These are phyloP conservation scores for Macrosiphum euphorbiae DNA, from an alignment of 2,888 invertebrate species.

Conservation along the genomic window DNA sequence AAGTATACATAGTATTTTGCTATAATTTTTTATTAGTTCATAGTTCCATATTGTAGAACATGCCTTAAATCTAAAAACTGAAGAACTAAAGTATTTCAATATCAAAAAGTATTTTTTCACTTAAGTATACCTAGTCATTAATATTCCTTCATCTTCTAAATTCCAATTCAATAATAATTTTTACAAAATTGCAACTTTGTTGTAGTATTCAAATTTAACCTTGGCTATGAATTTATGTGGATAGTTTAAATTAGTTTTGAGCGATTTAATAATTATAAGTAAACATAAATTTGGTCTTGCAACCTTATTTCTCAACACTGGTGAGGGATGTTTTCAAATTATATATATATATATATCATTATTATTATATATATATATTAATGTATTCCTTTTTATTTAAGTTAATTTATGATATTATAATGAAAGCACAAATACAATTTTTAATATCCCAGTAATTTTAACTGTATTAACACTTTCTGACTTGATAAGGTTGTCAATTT, in stretches of 20 bases:
- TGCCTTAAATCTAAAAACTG: too few relatives aligned
- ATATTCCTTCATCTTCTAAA: neutral
- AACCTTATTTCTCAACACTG: neutral
- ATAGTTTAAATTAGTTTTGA: neutral
- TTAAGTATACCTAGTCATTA: neutral
- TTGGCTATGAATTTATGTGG: neutral
- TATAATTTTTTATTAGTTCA: neutral
- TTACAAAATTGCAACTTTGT: neutral
- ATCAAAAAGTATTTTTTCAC: neutral
- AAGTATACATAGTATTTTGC: conserved; percentile 39
- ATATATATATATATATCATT: neutral
- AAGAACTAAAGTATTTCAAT: too few relatives aligned
- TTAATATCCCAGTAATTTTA: neutral
- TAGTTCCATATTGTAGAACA: neutral
- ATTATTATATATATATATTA: neutral
- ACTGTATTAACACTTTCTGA: neutral
- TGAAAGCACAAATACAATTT: neutral
- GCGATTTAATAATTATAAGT: neutral
- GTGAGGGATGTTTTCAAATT: neutral
- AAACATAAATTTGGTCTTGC: neutral
- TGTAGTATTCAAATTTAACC: neutral
- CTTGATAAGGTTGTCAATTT: neutral
- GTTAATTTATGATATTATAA: neutral
- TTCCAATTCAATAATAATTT: neutral
- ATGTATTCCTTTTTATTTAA: neutral